Evolutionary conservation across 2,888 invertebrate genomes (phyloP).

Genomic region (Plagiodera versicolora): DNA sequence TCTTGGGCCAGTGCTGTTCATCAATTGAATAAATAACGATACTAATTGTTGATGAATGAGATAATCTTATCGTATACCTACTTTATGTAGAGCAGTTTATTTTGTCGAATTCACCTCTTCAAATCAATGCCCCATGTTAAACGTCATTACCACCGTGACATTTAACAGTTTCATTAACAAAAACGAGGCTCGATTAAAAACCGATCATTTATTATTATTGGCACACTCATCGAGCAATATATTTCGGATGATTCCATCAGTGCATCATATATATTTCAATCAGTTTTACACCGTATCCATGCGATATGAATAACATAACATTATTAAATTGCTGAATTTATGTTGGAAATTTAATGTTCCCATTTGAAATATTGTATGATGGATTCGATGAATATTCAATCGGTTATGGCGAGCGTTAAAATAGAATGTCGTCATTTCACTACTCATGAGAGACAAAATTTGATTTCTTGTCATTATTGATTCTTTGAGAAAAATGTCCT

Average conservation of each 20-base stretch:
- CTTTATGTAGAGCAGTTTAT: too few species aligned
- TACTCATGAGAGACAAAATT: not conserved
- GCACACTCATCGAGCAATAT: constrained; percentile 31
- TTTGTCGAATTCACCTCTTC: constrained; percentile 14
- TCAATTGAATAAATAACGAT: too few species aligned
- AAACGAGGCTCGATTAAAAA: constrained; percentile 36
- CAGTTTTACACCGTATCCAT: constrained; percentile 27
- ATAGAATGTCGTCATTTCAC: not conserved
- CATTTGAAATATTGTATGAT: constrained; percentile 3
- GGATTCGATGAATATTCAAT: not conserved
- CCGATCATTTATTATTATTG: constrained; percentile 37
- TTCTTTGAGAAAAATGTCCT: too few species aligned
- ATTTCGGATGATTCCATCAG: constrained; percentile 34
- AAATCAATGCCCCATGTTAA: not conserved
- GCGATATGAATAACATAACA: constrained; percentile 21
- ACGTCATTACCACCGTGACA: not conserved
- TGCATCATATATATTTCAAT: constrained; percentile 33
- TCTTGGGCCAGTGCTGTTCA: too few species aligned
- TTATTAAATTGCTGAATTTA: constrained; percentile 28
- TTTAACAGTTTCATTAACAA: constrained; percentile 22
- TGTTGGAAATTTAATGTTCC: constrained; percentile 22
- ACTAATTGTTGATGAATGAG: constrained; percentile 12
- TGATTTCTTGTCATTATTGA: too few species aligned
- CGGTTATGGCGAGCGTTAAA: not conserved
- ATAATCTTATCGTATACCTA: too few species aligned